Conservation (phyloP, 1,140 invertebrate genomes). For the Manduca sexta region DNA sequence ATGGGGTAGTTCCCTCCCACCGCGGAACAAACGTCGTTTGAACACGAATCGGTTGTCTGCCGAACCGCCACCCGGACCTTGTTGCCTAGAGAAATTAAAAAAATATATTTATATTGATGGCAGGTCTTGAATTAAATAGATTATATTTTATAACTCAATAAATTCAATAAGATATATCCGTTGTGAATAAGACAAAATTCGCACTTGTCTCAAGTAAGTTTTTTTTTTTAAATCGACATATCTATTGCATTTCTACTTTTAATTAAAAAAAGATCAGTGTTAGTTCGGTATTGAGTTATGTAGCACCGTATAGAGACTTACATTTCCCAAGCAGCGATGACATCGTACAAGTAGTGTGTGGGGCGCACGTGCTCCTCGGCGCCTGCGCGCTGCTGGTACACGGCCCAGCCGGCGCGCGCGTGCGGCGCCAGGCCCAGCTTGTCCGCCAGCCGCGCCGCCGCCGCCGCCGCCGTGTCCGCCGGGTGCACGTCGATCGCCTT, state of each 20-base stretch:
- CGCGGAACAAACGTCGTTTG: slow-evolving; percentile 91
- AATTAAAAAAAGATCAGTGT: too few species aligned
- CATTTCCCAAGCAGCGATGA: slow-evolving; percentile 90
- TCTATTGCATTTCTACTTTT: too few species aligned
- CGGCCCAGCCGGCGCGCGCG: slow-evolving; percentile 93
- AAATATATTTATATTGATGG: neutral
- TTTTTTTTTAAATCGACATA: too few species aligned
- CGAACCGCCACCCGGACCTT: slow-evolving; percentile 75
- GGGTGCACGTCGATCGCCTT: slow-evolving; percentile 97
- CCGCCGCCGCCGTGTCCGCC: slow-evolving; percentile 93
- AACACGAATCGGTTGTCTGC: slow-evolving; percentile 96
- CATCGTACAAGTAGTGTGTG: slow-evolving; percentile 94
- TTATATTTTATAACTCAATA: too few species aligned
- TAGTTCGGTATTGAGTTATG: too few species aligned
- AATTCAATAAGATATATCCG: too few species aligned
- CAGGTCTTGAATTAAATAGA: too few species aligned
- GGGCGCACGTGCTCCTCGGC: slow-evolving; percentile 93
- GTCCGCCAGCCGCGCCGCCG: slow-evolving; percentile 90
- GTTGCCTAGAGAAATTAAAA: slow-evolving; percentile 40
- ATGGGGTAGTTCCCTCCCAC: slow-evolving; percentile 92
- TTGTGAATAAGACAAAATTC: too few species aligned
- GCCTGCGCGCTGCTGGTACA: slow-evolving; percentile 90
- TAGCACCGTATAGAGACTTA: slow-evolving; percentile 20
- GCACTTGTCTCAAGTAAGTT: too few species aligned
- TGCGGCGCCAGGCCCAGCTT: slow-evolving; percentile 83